phyloP scores from a whole-genome alignment of 1,140 invertebrate species.

The Phthorimaea operculella region DNA sequence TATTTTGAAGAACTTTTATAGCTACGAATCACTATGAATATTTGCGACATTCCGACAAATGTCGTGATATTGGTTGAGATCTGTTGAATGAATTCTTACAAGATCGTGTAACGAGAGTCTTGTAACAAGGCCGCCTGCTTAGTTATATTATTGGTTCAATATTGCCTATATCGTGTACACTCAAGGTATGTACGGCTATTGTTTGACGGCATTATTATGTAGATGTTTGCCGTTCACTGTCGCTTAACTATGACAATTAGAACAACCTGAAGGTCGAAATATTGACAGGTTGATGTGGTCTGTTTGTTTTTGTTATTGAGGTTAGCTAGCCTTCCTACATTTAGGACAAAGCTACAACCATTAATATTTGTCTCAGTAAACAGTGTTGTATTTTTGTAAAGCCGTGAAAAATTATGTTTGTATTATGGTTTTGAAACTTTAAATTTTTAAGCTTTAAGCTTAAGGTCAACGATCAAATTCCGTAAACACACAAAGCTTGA shows the following conservation, averaged over 20 bases:
- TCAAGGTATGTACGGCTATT: conserved; percentile 18
- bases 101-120: conserved; percentile 4
- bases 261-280: conserved; percentile 20
- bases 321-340: too few relatives aligned
- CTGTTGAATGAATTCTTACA: conserved; percentile 9
- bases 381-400: too few relatives aligned
- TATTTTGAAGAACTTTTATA: too few relatives aligned
- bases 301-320: background rate
- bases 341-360: too few relatives aligned
- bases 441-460: too few relatives aligned
- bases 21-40: too few relatives aligned
- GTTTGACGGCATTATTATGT: conserved; percentile 27
- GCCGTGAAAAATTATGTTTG: too few relatives aligned
- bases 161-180: background rate
- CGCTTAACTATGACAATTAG: conserved; percentile 19
- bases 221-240: conserved; percentile 26
- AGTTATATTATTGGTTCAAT: background rate
- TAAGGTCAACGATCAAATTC: too few relatives aligned
- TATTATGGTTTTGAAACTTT: too few relatives aligned
- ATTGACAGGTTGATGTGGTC: background rate
- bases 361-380: too few relatives aligned
- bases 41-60: too few relatives aligned
- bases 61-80: background rate
- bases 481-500: too few relatives aligned
- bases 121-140: conserved; percentile 17